Conservation (phyloP, 2,888 invertebrate species). For the Acanthosepion pharaonis region DNA sequence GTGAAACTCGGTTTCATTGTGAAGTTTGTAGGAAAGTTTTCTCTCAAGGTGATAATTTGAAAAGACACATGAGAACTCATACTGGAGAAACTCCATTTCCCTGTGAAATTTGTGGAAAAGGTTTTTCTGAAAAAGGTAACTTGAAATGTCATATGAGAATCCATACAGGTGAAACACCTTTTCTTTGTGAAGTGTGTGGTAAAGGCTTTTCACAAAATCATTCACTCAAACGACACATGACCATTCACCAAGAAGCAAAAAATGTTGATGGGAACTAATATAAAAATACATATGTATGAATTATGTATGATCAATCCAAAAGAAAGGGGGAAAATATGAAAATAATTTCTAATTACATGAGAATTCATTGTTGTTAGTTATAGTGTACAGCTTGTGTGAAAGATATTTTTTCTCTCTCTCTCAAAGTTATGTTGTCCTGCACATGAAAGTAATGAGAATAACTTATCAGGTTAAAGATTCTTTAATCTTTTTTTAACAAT, state of each 20-base stretch:
- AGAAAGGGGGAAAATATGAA: too few relatives aligned
- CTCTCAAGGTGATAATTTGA: neutral
- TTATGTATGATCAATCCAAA: too few relatives aligned
- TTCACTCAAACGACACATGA: neutral
- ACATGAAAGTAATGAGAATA: too few relatives aligned
- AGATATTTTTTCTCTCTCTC: too few relatives aligned
- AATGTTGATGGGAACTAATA: too few relatives aligned
- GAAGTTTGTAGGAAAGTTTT: neutral
- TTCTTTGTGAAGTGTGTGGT: constrained; percentile 11
- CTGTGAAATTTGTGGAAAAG: neutral
- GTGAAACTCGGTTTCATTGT: constrained; percentile 11
- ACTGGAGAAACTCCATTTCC: neutral
- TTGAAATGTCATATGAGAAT: neutral
- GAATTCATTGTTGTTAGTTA: too few relatives aligned
- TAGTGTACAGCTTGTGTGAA: too few relatives aligned
- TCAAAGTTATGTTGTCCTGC: too few relatives aligned
- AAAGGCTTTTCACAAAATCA: neutral
- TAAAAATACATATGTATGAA: too few relatives aligned
- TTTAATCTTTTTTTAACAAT: too few relatives aligned
- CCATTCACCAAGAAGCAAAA: neutral
- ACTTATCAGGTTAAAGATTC: too few relatives aligned
- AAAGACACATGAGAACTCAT: neutral
- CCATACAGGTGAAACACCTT: neutral
- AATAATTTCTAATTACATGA: too few relatives aligned
- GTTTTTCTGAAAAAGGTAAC: neutral